Base-by-base conservation (phyloP, 2,797 vertebrate genomes). In the Novumbra hubbsi region DNA sequence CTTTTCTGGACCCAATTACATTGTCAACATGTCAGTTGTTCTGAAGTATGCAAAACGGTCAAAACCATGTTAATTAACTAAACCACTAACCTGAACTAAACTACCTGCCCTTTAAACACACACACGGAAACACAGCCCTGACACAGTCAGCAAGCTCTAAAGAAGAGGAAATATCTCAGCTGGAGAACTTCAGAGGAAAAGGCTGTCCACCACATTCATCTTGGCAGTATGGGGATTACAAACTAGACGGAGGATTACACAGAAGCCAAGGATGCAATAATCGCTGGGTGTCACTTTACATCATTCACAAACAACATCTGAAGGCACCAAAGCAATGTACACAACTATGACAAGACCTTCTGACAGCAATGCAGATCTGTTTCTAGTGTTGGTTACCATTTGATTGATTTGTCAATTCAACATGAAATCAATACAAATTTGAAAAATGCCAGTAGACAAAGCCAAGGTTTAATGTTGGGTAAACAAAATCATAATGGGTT, bases 401-500 rank as follows among this genome's bases (percentile, higher is more conserved):
- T 11, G 55, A 57, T 57, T 3, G 11, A 60, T 11, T 24, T 60
- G 21, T 24, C 55, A 57, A 60, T 9, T 60, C 9, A 60, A 24
- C 65, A 21, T 41, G 9, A n/a, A 41, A 67, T 45, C 19, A 67
- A 21, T 14, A 45, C 19, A 30, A 14, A 21, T 21, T 60, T 21
- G 65, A 45, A 68, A 1, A 21, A 19, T 5, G 19, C 38, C 34
- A 45, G 6, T 68, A 16, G 41, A 21, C 21, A 5, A 2, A 45
- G 41, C 41, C 41, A 2, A 15, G 65, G 4, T 32, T 1, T 64
- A 12, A 69, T 50, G 6, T 60, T 69, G 57, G 28, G 55, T 41
- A 5, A 63, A 38, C 5, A 52, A 70, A 57, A 50, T 32, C 49
- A 27, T 73, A 17, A 28, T 50, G 34, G 28, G 68, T 74, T 55